Evolutionary conservation across 1,140 invertebrate species (phyloP), one percentile per base, ranked within the genome.

Genomic region (silkworm (Bombyx mori)): DNA sequence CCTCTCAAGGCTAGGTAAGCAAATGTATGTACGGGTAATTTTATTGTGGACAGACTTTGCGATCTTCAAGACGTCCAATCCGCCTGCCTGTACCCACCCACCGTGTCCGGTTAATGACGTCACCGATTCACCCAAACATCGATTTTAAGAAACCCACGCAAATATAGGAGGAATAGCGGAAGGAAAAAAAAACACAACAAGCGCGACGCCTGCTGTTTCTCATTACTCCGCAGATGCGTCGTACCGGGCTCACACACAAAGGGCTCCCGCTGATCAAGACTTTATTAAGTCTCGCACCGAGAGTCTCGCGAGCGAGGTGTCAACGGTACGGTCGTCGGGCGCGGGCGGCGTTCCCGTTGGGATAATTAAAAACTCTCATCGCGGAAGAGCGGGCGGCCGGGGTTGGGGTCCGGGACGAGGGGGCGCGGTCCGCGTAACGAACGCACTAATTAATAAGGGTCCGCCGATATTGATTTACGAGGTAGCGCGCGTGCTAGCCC

Each of bases 401-500:
- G 55, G 54, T 56, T 52, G 42, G 57, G 53, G 43, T 26, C 42
- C 26, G 55, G 48, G 46, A 12, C 26, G 46, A 42, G 46, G 50
- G 54, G 58, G 54, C 50, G 54, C 66, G 69, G 71, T 71, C 73
- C 75, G 72, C 74, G 76, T 71, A 75, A 72, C 72, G 73, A 81
- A 80, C 78, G 80, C 82, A 82, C 80, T 83, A 85, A 85, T 86
- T 86, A 86, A 83, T 86, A 82, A 81, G 80, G 79, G 80, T 82
- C 80, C 73, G 77, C 72, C 78, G 79, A 83, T 85, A 83, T 86
- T 86, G 82, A 83, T 86, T 86, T 79, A 86, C 75, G 76, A 76
- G 69, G 71, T 58, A 68, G 73, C 68, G 75, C 69, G 71, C 71
- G 68, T 70, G 62, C 58, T 60, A 56, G 63, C 63, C 64, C 60